Evolutionary conservation across 2,797 vertebrate genomes (phyloP).

Genomic region (Oreochromis grahami): DNA sequence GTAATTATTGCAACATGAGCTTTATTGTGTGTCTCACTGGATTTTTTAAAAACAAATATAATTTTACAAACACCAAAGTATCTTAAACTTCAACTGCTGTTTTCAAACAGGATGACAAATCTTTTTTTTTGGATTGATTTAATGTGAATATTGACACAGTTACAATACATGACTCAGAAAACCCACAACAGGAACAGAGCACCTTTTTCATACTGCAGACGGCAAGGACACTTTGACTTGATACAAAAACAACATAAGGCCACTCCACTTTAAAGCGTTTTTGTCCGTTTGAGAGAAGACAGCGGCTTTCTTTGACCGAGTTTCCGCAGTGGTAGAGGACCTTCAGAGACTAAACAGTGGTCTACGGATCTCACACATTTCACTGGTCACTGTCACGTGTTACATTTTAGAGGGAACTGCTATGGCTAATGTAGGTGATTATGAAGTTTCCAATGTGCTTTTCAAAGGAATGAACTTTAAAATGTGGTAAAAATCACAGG

Average conservation of each 20-base stretch:
- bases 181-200: slow-evolving; percentile 7
- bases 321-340: background rate
- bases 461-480: background rate
- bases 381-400: background rate
- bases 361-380: background rate
- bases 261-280: slow-evolving; percentile 30
- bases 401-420: background rate
- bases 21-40: background rate
- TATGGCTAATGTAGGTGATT: background rate
- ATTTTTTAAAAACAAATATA: background rate
- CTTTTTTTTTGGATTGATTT: background rate
- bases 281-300: slow-evolving; percentile 53
- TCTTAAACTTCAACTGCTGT: background rate
- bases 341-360: background rate
- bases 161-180: slow-evolving; percentile 27
- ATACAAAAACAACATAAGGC: slow-evolving; percentile 50
- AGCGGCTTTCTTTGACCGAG: slow-evolving; percentile 3
- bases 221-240: slow-evolving; percentile 47
- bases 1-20: background rate
- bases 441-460: background rate
- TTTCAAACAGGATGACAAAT: background rate
- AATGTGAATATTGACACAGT: slow-evolving; percentile 38
- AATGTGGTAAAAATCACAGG: background rate
- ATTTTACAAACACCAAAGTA: background rate
- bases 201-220: background rate